Percentiles rank a stretch among this genome's conserved stretches.
Evolutionary conservation across 2,113 vertebrate species (phyloP).

Genomic region (Abramis brama): DNA sequence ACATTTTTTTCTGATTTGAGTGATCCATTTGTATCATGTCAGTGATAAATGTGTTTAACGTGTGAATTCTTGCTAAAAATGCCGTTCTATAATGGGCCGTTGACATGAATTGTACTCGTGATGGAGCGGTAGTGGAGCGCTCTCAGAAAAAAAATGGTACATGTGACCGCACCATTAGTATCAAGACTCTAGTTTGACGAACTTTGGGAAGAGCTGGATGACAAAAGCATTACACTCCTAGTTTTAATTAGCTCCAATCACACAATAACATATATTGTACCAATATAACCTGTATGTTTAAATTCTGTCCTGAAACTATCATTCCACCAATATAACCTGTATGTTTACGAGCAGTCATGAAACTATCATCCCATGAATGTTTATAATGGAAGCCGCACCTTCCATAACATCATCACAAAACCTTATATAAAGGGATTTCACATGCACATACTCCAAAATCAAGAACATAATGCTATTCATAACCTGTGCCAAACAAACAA

Average conservation of each 20-base stretch:
- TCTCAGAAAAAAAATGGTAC: neutral
- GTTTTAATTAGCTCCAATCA: neutral
- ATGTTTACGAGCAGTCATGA: neutral
- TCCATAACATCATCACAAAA: neutral
- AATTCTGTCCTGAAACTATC: neutral
- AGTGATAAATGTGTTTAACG: too few relatives aligned
- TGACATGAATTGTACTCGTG: too few relatives aligned
- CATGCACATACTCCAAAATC: neutral
- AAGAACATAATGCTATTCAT: neutral
- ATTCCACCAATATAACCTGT: neutral
- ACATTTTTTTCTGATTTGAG: too few relatives aligned
- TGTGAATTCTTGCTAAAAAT: too few relatives aligned
- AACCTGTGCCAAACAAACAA: neutral
- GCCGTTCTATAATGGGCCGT: too few relatives aligned
- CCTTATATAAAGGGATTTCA: neutral
- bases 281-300: constrained; percentile 22
- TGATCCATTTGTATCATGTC: too few relatives aligned
- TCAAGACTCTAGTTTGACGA: neutral
- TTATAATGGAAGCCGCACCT: neutral
- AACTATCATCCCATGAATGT: neutral
- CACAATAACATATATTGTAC: neutral
- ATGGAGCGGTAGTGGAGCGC: too few relatives aligned
- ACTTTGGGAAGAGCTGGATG: neutral
- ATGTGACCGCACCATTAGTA: neutral
- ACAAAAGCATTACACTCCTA: neutral